These are phyloP conservation scores for Ictalurus punctatus DNA, from an alignment of 2,113 vertebrate genomes.

Conservation along the genomic window DNA sequence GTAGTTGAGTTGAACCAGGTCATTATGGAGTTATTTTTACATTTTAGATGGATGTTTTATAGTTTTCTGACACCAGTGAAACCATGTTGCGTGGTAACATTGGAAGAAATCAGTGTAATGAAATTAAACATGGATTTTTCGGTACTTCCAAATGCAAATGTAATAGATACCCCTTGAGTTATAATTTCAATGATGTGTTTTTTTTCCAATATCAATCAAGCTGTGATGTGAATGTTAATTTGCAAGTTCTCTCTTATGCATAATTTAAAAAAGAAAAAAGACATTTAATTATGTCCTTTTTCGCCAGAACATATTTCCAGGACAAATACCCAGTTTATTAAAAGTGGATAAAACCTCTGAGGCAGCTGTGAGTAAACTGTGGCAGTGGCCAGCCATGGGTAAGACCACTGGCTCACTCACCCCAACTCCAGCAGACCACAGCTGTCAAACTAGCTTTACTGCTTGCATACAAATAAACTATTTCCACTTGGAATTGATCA, in stretches of 20 bases:
- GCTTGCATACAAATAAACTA: constrained; percentile 31
- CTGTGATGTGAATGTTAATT: not conserved
- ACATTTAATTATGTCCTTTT: not conserved
- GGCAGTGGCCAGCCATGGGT: not conserved
- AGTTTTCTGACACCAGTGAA: too few relatives aligned
- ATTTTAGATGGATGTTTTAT: not conserved
- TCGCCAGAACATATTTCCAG: not conserved
- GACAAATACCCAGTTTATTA: not conserved
- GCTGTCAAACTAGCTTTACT: constrained; percentile 41
- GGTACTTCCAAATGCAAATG: too few relatives aligned
- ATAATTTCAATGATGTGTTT: not conserved
- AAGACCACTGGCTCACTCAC: constrained; percentile 34
- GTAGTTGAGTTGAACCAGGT: not conserved
- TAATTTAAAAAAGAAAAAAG: not conserved
- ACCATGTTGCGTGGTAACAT: too few relatives aligned
- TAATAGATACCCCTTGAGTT: not conserved
- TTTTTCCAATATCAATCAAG: not conserved
- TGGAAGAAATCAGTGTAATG: not conserved
- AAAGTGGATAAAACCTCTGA: not conserved
- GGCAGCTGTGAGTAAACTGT: not conserved
- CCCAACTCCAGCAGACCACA: constrained; percentile 31
- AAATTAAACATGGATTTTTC: too few relatives aligned
- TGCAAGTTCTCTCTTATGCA: not conserved
- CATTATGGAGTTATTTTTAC: not conserved
- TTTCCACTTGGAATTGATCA: constrained; percentile 26